Base-by-base conservation (phyloP, 2,888 invertebrate species). In the Stomorhina lunata region DNA sequence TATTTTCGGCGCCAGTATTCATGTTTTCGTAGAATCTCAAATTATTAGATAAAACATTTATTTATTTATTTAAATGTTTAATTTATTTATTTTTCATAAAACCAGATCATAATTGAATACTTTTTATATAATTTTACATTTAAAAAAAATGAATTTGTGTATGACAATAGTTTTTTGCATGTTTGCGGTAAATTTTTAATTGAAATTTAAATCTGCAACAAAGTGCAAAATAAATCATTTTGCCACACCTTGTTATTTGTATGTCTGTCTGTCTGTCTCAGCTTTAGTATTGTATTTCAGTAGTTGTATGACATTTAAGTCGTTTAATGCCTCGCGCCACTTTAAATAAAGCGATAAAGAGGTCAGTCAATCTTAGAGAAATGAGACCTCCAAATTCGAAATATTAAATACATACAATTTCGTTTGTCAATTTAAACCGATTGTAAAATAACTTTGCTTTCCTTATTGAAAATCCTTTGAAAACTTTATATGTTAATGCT, bases 1-100 rank as follows among this genome's bases (percentile, higher is more conserved):
- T 17, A 50, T 53, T 80, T 53, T 57, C 25, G 80, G 73, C 80
- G 80, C 80, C 80, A 80, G n/a, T 43, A 66, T 73, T 63, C n/a
- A 55, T 73, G 40, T 27, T 43, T 17, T 37, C 5, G 7, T 32
- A 45, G 20, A 63, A 63, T 29, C 29, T 29, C 22, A 75, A 25
- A 20, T 53, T 10, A 50, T 10, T 37, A 50, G 61, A 27, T 50
- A 17, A 40, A 66, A 48, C 22, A 4, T 22, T 66, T 15, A 43
- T 34, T 34, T 32, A 22, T n/a, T 12, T 50, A 25, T 66, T 25
- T 50, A n/a, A n/a, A n/a, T 48, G 25, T 50, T 0, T 1, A 53
- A 37, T 40, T 22, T 40, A 37, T 12, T 10, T 53, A 32, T n/a
- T n/a, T n/a, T n/a, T n/a, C n/a, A n/a, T 32, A 29, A 15, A 55